These are phyloP conservation scores for Pseudomugil gertrudae DNA, from an alignment of 2,797 vertebrate genomes.

Conservation along the genomic window DNA sequence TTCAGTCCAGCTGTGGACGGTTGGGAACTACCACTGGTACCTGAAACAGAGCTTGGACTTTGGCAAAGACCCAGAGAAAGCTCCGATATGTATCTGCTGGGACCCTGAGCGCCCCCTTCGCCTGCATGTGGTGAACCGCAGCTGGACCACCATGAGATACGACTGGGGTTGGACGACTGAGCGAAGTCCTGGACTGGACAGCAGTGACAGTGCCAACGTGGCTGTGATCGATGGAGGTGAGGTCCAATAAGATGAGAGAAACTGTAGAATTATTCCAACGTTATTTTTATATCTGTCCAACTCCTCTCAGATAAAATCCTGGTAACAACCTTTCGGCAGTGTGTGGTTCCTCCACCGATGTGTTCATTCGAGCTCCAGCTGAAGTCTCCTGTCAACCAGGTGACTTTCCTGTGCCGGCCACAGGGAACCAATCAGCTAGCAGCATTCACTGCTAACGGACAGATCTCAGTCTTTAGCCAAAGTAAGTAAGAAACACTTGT, in stretches of 20 bases:
- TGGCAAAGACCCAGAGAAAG: constrained; percentile 71
- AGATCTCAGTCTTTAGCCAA: constrained; percentile 83
- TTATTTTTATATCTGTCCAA: not conserved
- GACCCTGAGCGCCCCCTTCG: constrained; percentile 84
- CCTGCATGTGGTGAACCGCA: constrained; percentile 85
- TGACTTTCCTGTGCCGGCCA: constrained; percentile 83
- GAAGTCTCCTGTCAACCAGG: constrained; percentile 84
- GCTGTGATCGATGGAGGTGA: constrained; percentile 96
- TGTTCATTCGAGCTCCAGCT: constrained; percentile 87
- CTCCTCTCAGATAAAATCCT: constrained; percentile 85
- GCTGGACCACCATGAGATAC: constrained; percentile 86
- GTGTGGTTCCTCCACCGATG: constrained; percentile 93
- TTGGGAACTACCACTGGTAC: constrained; percentile 97
- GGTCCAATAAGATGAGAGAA: constrained; percentile 7
- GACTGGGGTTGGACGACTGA: constrained; percentile 92
- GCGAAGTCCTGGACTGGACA: constrained; percentile 77
- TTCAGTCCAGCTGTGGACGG: constrained; percentile 93
- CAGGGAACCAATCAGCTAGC: constrained; percentile 85
- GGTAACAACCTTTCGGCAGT: constrained; percentile 89
- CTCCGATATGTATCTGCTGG: constrained; percentile 87
- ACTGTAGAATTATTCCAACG: not conserved
- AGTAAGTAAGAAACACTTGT: constrained; percentile 70
- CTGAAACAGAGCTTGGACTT: constrained; percentile 94
- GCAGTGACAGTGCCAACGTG: constrained; percentile 84
- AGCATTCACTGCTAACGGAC: constrained; percentile 83